These are phyloP conservation scores for Ophion slaviceki DNA, from an alignment of 2,888 invertebrate species.

Conservation along the genomic window DNA sequence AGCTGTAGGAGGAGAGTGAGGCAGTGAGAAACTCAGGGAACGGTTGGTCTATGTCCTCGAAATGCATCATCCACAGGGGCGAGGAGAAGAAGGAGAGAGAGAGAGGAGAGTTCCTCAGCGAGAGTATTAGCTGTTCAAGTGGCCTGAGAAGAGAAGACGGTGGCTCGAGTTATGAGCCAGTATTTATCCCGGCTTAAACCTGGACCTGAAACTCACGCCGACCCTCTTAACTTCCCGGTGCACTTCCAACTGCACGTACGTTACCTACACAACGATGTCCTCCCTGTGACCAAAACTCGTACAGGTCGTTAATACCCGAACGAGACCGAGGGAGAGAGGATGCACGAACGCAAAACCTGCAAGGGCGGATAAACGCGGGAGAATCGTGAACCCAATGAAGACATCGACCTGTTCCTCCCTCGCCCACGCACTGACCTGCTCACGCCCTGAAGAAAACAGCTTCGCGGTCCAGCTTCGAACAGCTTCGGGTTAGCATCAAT, in stretches of 20 bases:
- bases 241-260: constrained; percentile 36
- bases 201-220: constrained; percentile 67
- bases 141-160: constrained; percentile 48
- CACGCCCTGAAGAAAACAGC: neutral
- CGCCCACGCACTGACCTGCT: constrained; percentile 32
- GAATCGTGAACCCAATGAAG: constrained; percentile 49
- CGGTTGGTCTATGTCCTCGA: constrained; percentile 20
- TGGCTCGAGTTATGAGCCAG: constrained; percentile 69
- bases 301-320: constrained; percentile 52
- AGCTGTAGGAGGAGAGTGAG: neutral
- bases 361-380: constrained; percentile 26
- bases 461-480: no score
- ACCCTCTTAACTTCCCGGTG: constrained; percentile 41
- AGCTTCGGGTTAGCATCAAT: no score
- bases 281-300: constrained; percentile 48
- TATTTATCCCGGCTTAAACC: constrained; percentile 78
- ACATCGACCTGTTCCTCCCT: constrained; percentile 13
- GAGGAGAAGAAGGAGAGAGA: neutral
- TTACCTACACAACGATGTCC: constrained; percentile 13
- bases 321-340: constrained; percentile 28
- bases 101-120: constrained; percentile 23
- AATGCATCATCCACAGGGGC: constrained; percentile 9
- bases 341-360: constrained; percentile 26
- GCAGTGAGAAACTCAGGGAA: constrained; percentile 1
- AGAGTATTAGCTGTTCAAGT: constrained; percentile 39